Evolutionary conservation across 2,797 vertebrate genomes (phyloP), one percentile per base, ranked within the genome.

Genomic region (Lateolabrax maculatus): DNA sequence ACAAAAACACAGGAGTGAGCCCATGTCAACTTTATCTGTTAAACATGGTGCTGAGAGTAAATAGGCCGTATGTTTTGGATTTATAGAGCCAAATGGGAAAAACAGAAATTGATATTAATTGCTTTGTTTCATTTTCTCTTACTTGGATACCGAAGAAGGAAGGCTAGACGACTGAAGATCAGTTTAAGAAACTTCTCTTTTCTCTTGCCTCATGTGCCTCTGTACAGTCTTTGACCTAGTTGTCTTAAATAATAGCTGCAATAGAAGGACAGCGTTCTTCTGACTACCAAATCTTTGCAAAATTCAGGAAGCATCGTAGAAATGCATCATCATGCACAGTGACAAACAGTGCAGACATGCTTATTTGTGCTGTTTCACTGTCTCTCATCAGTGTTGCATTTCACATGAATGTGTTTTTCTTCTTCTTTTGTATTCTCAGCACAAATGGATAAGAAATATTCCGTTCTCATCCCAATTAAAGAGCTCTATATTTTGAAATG

Each of bases 401-500:
- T 80, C 34, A 53, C 27, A 34, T 12, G 19, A 51, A 52, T 55
- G 27, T 66, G 34, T 66, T 34, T 16, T 70, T 18, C 60, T 18
- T 48, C 36, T 23, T 48, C 13, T 10, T n/a, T 31, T 4, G 11
- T 34, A 60, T 84, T 55, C 21, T n/a, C 39, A 55, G 29, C 46
- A 73, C 31, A 79, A 73, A 68, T 37, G 2, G 12, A 39, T 46
- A 63, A 67, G 41, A 64, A 67, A 69, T 61, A 44, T 70, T 27
- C 18, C 5, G 7, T 9, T 84, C 1, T 81, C 3, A 52, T 55
- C 36, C 36, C 16, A 7, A 83, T 79, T 72, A 88, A 85, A 86
- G 72, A 79, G 37, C 9, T 71, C 18, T 79, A 66, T 72, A 64
- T 77, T 89, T 82, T 71, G 18, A 83, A 41, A 58, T 2, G 18